Percentiles rank a stretch among this genome's conserved stretches.
phyloP scores from a whole-genome alignment of 1,140 invertebrate genomes.

The Drosophila kepulauana region DNA sequence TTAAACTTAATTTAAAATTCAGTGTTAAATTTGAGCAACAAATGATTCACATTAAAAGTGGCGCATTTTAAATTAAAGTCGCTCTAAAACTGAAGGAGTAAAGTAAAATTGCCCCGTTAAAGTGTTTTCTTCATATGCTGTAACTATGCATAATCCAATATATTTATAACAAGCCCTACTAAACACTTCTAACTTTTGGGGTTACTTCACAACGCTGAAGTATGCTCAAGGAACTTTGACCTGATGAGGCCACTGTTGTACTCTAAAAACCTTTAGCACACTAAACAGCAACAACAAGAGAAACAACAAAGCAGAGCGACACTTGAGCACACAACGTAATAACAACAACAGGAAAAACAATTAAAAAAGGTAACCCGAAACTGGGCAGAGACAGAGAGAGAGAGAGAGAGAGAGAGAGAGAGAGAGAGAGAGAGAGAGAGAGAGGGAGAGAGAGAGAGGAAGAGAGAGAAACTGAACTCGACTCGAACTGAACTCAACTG shows the following conservation, averaged over 20 bases:
- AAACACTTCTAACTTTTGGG: conserved; percentile 1
- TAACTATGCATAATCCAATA: not conserved
- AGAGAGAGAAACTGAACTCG: conserved; percentile 3
- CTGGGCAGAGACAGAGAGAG: conserved; percentile 10
- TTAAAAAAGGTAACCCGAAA: conserved; percentile 74
- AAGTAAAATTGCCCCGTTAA: not conserved
- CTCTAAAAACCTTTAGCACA: conserved; percentile 35
- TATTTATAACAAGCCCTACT: not conserved
- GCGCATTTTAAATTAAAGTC: no score
- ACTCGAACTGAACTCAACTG: not conserved
- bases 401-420: conserved; percentile 15
- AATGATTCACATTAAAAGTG: no score
- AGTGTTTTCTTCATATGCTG: not conserved
- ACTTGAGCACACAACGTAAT: conserved; percentile 22
- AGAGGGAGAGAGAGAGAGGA: not conserved
- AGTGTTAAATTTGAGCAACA: no score
- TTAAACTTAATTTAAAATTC: no score
- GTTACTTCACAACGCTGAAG: conserved; percentile 24
- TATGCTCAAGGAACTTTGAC: conserved; percentile 36
- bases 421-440: conserved; percentile 28
- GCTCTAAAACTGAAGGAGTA: not conserved
- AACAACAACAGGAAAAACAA: conserved; percentile 60
- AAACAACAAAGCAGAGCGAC: conserved; percentile 31
- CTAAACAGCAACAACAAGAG: conserved; percentile 35
- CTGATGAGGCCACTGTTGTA: conserved; percentile 38